Evolutionary conservation across 2,797 vertebrate genomes (phyloP).

Genomic region (Cottoperca gobio): DNA sequence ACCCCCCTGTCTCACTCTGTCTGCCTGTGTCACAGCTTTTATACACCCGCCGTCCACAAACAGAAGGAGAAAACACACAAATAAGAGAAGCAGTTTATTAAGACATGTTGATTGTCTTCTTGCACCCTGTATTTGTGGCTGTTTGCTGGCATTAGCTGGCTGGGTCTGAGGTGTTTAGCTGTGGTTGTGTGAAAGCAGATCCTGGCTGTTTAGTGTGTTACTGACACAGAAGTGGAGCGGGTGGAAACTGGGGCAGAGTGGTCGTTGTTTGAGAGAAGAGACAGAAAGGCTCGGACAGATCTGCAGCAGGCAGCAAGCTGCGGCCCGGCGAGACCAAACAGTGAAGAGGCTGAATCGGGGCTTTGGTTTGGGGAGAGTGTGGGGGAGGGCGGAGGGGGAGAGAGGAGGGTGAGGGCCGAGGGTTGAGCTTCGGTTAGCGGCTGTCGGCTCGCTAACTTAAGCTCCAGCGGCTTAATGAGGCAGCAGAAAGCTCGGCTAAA

Average conservation of each 20-base stretch:
- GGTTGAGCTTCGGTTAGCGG: slow-evolving; percentile 68
- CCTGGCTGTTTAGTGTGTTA: not conserved
- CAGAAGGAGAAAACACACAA: slow-evolving; percentile 31
- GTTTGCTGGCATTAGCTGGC: not conserved
- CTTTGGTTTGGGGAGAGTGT: slow-evolving; percentile 42
- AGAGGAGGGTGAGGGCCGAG: slow-evolving; percentile 51
- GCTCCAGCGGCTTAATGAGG: slow-evolving; percentile 84
- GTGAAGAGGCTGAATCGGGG: slow-evolving; percentile 48
- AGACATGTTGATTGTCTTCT: not conserved
- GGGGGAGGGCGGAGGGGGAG: not conserved
- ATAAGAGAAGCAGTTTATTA: not conserved
- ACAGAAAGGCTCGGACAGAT: slow-evolving; percentile 37
- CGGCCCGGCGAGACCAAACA: slow-evolving; percentile 49
- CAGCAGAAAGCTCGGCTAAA: slow-evolving; percentile 83
- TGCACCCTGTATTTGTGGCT: not conserved
- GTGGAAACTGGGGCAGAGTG: slow-evolving; percentile 49
- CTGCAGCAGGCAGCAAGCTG: slow-evolving; percentile 40
- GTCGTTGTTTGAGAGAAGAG: slow-evolving; percentile 28
- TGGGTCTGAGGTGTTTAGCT: not conserved
- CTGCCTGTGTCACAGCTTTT: slow-evolving; percentile 56
- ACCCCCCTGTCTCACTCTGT: slow-evolving; percentile 40
- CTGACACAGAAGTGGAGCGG: slow-evolving; percentile 17
- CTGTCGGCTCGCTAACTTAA: slow-evolving; percentile 77
- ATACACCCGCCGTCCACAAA: slow-evolving; percentile 39
- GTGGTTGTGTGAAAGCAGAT: slow-evolving; percentile 4